phyloP scores from a whole-genome alignment of 2,888 invertebrate species.

The Papilio elwesi region DNA sequence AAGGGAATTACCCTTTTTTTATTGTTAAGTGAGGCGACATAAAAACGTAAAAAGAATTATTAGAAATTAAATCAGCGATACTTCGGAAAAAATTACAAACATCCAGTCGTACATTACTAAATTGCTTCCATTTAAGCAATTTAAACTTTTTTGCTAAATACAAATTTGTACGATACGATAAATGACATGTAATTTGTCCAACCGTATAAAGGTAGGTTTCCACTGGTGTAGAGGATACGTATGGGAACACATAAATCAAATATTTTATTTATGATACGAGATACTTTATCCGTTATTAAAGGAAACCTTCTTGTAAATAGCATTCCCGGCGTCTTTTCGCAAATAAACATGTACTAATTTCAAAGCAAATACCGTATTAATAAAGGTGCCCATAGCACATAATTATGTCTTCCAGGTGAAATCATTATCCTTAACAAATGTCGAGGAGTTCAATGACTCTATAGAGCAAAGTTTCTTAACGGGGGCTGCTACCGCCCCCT shows the following conservation, averaged over 20 bases:
- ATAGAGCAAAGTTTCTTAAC: too few relatives aligned
- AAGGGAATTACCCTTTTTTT: too few relatives aligned
- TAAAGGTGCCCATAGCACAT: too few relatives aligned
- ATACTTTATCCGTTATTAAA: not conserved
- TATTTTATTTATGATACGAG: not conserved
- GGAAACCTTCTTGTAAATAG: not conserved
- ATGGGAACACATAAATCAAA: not conserved
- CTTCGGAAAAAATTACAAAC: not conserved
- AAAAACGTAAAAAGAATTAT: not conserved
- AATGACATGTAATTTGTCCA: conserved; percentile 24
- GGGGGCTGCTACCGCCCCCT: too few relatives aligned
- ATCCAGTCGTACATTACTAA: conserved; percentile 18
- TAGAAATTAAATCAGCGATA: not conserved
- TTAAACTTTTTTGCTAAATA: conserved; percentile 23
- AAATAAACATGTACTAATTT: too few relatives aligned
- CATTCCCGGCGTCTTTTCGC: too few relatives aligned
- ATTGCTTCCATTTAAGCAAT: conserved; percentile 21
- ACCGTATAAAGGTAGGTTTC: not conserved
- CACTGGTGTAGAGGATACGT: not conserved
- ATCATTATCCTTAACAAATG: too few relatives aligned
- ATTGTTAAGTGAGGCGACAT: not conserved
- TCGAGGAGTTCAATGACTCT: too few relatives aligned
- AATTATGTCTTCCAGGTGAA: too few relatives aligned
- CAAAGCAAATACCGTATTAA: too few relatives aligned
- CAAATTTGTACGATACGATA: conserved; percentile 10